Percentiles rank a stretch among this genome's conserved stretches.
Evolutionary conservation across 2,888 invertebrate genomes (phyloP).

Genomic region (Watsonalla cultraria): DNA sequence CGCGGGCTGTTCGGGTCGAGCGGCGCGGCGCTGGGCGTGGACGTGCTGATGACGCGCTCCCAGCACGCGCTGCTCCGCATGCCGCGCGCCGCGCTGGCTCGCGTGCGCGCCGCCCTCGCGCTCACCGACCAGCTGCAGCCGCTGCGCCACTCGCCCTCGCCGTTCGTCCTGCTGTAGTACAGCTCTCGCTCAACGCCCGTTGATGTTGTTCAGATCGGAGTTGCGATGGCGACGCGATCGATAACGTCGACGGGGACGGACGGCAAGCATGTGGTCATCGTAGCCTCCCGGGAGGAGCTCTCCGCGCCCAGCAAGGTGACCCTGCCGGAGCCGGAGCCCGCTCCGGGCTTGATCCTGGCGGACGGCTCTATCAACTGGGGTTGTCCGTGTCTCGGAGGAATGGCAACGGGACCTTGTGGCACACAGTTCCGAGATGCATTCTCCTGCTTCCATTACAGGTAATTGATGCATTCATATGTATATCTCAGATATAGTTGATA

Average conservation of each 20-base stretch:
- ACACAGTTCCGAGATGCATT: constrained; percentile 95
- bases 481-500: not conserved
- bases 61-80: constrained; percentile 1
- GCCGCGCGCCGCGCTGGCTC: constrained; percentile 2
- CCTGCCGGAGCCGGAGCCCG: constrained; percentile 85
- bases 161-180: not conserved
- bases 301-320: constrained; percentile 83
- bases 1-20: constrained; percentile 13
- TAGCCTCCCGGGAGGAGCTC: constrained; percentile 89
- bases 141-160: not conserved
- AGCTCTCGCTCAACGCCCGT: not conserved
- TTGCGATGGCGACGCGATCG: not conserved
- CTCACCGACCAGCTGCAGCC: not conserved
- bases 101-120: constrained; percentile 3
- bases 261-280: constrained; percentile 88
- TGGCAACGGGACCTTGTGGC: constrained; percentile 98
- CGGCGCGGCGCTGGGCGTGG: constrained; percentile 8
- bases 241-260: constrained; percentile 20
- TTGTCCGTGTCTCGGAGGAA: constrained; percentile 98
- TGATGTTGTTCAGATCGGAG: not conserved
- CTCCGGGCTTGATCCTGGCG: constrained; percentile 88
- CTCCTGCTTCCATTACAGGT: constrained; percentile 94
- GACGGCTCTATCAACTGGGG: constrained; percentile 97
- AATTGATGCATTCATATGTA: not conserved
- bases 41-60: constrained; percentile 3